Evolutionary conservation across 2,888 invertebrate genomes (phyloP).

Genomic region (Cremastobaeus sp.): DNA sequence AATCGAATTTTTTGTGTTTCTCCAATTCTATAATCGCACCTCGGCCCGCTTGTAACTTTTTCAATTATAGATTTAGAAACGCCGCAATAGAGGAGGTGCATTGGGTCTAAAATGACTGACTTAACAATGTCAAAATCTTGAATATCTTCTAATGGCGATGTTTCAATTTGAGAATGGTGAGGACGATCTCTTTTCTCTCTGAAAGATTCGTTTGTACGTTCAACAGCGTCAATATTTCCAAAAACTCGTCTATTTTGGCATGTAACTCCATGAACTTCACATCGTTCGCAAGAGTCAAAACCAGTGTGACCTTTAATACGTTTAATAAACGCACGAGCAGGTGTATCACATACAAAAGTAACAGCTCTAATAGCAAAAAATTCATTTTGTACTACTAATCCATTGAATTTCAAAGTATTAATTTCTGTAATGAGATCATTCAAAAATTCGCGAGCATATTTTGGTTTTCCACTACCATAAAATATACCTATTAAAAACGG

Average conservation of each 20-base stretch:
- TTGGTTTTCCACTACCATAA: conserved; percentile 50
- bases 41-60: conserved; percentile 16
- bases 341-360: conserved; percentile 59
- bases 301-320: conserved; percentile 58
- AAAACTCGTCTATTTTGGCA: no score
- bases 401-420: conserved; percentile 47
- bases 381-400: conserved; percentile 40
- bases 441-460: conserved; percentile 43
- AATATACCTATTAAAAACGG: conserved; percentile 32
- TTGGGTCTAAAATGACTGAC: no score
- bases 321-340: conserved; percentile 58
- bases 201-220: conserved; percentile 58
- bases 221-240: conserved; percentile 33
- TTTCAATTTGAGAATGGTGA: conserved; percentile 53
- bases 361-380: conserved; percentile 36
- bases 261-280: no score
- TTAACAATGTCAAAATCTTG: conserved; percentile 55
- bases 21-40: no score
- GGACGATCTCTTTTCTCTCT: no score
- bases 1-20: no score
- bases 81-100: no score
- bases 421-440: conserved; percentile 52
- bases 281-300: conserved; percentile 39
- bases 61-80: conserved; percentile 36
- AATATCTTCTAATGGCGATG: conserved; percentile 43